Conservation (phyloP, 2,888 invertebrate species). For the Ectobius pallidus region DNA sequence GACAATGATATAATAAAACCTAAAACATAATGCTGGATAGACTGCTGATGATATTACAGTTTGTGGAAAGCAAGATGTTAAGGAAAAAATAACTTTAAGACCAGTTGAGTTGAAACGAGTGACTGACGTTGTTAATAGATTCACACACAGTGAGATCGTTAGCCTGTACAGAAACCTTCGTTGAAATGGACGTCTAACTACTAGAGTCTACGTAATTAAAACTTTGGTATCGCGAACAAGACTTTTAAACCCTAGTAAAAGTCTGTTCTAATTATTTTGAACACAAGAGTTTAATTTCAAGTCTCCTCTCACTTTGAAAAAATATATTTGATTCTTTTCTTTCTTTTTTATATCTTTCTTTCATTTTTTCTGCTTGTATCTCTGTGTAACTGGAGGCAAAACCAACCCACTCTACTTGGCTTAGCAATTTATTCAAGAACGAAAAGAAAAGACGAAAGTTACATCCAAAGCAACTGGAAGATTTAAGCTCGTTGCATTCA, state of each 20-base stretch:
- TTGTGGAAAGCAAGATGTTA: too few relatives aligned
- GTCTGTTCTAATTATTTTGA: constrained; percentile 11
- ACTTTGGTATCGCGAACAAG: constrained; percentile 21
- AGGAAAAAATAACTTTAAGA: too few relatives aligned
- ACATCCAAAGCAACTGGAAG: neutral
- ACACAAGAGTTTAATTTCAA: constrained; percentile 26
- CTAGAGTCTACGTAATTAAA: constrained; percentile 20
- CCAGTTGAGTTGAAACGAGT: too few relatives aligned
- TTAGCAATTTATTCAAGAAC: neutral
- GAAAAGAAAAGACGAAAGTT: neutral
- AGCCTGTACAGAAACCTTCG: neutral
- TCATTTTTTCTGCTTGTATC: neutral
- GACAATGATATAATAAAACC: too few relatives aligned
- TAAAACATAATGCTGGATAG: too few relatives aligned
- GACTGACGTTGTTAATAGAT: neutral
- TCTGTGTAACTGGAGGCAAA: neutral
- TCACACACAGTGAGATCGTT: neutral
- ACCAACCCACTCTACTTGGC: neutral
- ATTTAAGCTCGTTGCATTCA: neutral
- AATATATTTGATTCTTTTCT: constrained; percentile 7
- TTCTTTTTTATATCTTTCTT: neutral
- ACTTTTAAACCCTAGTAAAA: neutral
- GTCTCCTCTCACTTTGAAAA: neutral
- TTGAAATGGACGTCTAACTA: constrained; percentile 11
- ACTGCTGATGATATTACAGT: too few relatives aligned